phyloP scores from a whole-genome alignment of 2,113 vertebrate genomes.

The Esox niger region DNA sequence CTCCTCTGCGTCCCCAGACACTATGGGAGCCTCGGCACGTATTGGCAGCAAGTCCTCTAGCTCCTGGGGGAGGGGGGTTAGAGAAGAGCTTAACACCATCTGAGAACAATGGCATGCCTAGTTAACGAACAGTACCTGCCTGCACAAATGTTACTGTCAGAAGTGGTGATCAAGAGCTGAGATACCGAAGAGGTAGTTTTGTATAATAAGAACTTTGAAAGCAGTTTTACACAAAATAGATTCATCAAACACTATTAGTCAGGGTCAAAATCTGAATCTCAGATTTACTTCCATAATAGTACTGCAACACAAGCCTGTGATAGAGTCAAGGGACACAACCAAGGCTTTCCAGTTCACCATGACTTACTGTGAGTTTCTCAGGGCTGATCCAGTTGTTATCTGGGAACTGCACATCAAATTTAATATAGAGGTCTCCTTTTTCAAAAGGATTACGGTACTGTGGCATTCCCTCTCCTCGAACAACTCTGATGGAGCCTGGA shows the following conservation, averaged over 20 bases:
- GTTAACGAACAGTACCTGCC: background rate
- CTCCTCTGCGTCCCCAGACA: slow-evolving; percentile 90
- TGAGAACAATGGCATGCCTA: background rate
- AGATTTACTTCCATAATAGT: background rate
- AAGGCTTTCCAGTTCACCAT: background rate
- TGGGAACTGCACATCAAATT: slow-evolving; percentile 97
- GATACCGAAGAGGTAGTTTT: too few species aligned
- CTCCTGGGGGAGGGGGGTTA: slow-evolving; percentile 74
- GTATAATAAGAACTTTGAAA: too few species aligned
- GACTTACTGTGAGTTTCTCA: slow-evolving; percentile 92
- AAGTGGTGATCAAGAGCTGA: too few species aligned
- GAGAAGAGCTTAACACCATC: background rate
- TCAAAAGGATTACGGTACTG: slow-evolving; percentile 98
- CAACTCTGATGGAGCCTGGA: slow-evolving; percentile 86
- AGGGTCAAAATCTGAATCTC: background rate
- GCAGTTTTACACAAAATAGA: too few species aligned
- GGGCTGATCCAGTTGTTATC: slow-evolving; percentile 98
- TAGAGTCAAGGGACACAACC: background rate
- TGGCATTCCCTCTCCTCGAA: slow-evolving; percentile 96
- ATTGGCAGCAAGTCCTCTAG: slow-evolving; percentile 94
- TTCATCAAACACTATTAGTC: background rate
- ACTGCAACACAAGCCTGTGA: background rate
- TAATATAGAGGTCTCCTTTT: slow-evolving; percentile 96
- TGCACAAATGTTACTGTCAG: too few species aligned
- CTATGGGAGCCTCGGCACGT: slow-evolving; percentile 85